Evolutionary conservation across 2,113 vertebrate genomes (phyloP).

Genomic region (Sialia sialis): DNA sequence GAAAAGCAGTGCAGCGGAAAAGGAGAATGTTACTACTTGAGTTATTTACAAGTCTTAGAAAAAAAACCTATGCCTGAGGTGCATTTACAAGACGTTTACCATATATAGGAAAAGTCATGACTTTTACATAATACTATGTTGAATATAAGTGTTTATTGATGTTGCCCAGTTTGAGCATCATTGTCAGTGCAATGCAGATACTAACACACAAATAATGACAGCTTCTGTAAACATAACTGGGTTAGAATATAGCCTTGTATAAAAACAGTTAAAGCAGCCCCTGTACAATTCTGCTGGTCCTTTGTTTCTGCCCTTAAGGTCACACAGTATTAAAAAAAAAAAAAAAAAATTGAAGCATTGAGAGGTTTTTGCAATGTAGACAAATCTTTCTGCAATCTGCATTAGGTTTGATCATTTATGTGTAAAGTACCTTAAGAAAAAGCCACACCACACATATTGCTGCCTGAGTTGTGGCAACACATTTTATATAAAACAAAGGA

Average conservation of each 20-base stretch:
- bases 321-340: accelerated
- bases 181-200: not conserved
- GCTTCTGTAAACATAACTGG: not conserved
- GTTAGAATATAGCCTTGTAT: not conserved
- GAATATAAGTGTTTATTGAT: not conserved
- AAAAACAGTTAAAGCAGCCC: not conserved
- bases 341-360: accelerated
- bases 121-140: not conserved
- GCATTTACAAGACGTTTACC: not conserved
- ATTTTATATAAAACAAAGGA: not conserved
- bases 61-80: not conserved
- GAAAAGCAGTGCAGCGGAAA: not conserved
- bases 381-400: not conserved
- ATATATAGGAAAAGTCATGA: not conserved
- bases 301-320: not conserved
- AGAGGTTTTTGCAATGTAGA: not conserved
- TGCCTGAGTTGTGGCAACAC: not conserved
- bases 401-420: not conserved
- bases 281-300: not conserved
- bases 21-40: not conserved
- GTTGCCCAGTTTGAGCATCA: not conserved
- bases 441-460: accelerated
- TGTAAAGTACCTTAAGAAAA: not conserved
- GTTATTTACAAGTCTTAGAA: not conserved
- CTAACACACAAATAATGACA: not conserved